Evolutionary conservation across 2,888 invertebrate species (phyloP), one percentile per base, ranked within the genome.

Genomic region (Taphrorychus bicolor): DNA sequence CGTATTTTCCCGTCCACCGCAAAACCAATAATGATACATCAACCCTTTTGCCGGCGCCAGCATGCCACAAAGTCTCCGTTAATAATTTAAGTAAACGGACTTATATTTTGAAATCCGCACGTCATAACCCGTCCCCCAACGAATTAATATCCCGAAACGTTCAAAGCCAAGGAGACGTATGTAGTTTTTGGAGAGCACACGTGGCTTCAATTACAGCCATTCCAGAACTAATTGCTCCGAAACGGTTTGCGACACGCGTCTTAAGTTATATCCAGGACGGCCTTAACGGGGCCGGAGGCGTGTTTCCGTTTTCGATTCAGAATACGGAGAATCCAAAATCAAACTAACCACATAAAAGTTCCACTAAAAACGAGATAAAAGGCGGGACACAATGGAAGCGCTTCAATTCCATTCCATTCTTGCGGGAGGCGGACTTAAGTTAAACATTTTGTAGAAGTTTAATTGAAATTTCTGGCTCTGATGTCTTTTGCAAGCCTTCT

Each of bases 201-300:
- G 71, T 71, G 71, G 63, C 52, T 56, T 61, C 67, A 70, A 70
- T 70, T 70, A 70, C 60, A 63, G 59, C 63, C 63, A 63, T 60
- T 67, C 66, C 63, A 59, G 57, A 64, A 68, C 68, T 68, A 68
- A 68, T 68, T 68, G 63, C 59, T 59, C 41, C 68, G 49, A 68
- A 59, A 53, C 24, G 60, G 32, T 22, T 49, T 59, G 59, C 67
- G 67, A 67, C 67, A 67, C 67, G 67, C 62, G 66, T 58, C 66
- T 61, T 52, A 61, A 66, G 66, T 45, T 66, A 61, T 60, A 66
- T 49, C 57, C 61, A 66, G 61, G 61, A 58, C 48, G 41, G 32
- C 61, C 60, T 66, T 21, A 51, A 66, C 52, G 66, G 59, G 66
- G 59, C 5, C 54, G 16, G 14, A 59, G 66, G 66, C 61, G 66